Evolutionary conservation across 37 sponge, comb jelly and placozoan species (phyloP), one percentile per base, ranked within the genome.

Genomic region (Hormiphora californensis): DNA sequence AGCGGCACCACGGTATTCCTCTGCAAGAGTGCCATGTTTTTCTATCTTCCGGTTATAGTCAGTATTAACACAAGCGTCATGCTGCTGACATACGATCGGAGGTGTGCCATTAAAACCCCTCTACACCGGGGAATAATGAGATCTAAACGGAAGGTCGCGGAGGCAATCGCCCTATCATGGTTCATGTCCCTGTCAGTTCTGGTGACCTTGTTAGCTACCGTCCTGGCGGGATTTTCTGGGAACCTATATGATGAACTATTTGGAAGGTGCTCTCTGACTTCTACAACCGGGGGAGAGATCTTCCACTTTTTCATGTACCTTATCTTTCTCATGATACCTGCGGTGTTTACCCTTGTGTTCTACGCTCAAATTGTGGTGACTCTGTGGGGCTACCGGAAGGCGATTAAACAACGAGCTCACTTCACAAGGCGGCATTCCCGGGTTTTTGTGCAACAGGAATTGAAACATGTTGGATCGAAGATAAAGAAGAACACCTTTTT

Each of bases 61-160:
- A 28, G n/a, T 30, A 57, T 57, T 30, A 57, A 57, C 61, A 5
- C 3, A 23, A 57, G 30, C 7, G 23, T 57, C 7, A 5, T 57
- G 23, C 9, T 57, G n/a, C 61, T 57, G 61, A 57, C 61, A 19
- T 57, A 57, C 61, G 61, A 57, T 30, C n/a, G 61, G 23, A 57
- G 23, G n/a, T 57, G 61, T 15, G 61, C 61, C 23, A 57, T 57
- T 15, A 57, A 12, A 15, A 57, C 61, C 3, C 61, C 61, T 21
- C 61, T 57, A 5, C 61, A 57, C 61, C 61, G 61, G 23, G 61
- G 61, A 4, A 4, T 57, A 23, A 23, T 57, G 3, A 5, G 23
- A 30, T 21, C 61, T 5, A 57, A 57, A 30, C n/a, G 61, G 23
- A 23, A 12, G 7, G 61, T 57, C 27, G 4, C n/a, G 4, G 27